A percentile compares a stretch with the other conserved stretches of the same genome.
These are phyloP conservation scores for Crepidodera aurea DNA, from an alignment of 2,888 invertebrate genomes.

Conservation along the genomic window DNA sequence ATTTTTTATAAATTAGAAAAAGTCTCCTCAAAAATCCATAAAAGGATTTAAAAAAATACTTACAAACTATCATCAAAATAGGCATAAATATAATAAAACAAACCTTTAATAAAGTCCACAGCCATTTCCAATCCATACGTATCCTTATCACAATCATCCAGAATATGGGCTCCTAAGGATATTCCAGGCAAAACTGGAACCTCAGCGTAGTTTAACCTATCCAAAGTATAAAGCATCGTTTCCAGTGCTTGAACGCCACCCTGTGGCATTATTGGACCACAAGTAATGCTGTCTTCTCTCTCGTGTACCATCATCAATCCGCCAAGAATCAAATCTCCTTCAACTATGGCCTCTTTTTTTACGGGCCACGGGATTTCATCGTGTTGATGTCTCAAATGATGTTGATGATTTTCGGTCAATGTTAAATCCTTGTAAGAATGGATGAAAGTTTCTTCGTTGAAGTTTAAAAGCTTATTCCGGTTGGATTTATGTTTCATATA, in stretches of 20 bases:
- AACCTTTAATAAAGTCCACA: conserved; percentile 96
- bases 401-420: conserved; percentile 38
- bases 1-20: no score
- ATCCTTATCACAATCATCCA: conserved; percentile 96
- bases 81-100: no score
- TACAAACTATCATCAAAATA: no score
- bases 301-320: conserved; percentile 97
- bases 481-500: conserved; percentile 37
- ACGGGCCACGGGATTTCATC: conserved; percentile 74
- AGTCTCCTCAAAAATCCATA: no score
- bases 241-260: conserved; percentile 90
- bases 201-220: conserved; percentile 74
- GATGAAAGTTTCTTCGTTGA: conserved; percentile 28
- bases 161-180: conserved; percentile 83
- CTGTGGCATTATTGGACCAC: conserved; percentile 94
- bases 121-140: conserved; percentile 96
- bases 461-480: conserved; percentile 34
- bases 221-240: conserved; percentile 90
- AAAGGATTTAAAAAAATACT: no score
- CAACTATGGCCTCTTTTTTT: conserved; percentile 85
- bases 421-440: conserved; percentile 29
- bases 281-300: conserved; percentile 84
- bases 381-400: conserved; percentile 45
- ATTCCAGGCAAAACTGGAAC: conserved; percentile 79
- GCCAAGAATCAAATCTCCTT: conserved; percentile 88